Evolutionary conservation across 2,797 vertebrate species (phyloP).

Genomic region (Trematomus bernacchii): DNA sequence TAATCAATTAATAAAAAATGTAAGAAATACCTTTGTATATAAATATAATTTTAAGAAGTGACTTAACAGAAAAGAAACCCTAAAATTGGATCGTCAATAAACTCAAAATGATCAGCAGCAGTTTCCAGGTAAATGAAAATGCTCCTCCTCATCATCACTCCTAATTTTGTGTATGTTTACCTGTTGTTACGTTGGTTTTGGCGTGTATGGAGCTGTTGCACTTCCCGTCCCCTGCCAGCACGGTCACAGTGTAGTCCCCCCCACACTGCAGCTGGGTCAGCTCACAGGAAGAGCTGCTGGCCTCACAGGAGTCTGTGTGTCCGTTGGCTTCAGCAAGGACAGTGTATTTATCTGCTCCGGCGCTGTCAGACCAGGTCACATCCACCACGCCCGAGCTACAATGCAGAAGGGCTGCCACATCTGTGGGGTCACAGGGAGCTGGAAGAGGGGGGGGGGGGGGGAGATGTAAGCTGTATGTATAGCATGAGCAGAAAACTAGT

Average conservation of each 20-base stretch:
- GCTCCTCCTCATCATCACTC: background rate
- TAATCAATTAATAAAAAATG: no score
- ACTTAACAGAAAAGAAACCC: no score
- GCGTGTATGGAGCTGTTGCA: slow-evolving; percentile 79
- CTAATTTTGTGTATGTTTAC: slow-evolving; percentile 57
- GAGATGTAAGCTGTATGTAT: background rate
- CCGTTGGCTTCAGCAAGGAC: slow-evolving; percentile 69
- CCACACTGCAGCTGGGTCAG: slow-evolving; percentile 80
- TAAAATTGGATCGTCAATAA: background rate
- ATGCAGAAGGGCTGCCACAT: slow-evolving; percentile 60
- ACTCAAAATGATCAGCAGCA: slow-evolving; percentile 1
- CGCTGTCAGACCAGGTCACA: slow-evolving; percentile 75
- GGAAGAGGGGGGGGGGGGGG: background rate
- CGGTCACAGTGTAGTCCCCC: slow-evolving; percentile 73
- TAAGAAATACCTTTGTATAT: no score
- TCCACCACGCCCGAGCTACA: slow-evolving; percentile 68
- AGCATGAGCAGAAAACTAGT: background rate
- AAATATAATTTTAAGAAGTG: no score
- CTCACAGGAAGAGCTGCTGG: slow-evolving; percentile 69
- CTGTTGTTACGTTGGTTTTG: slow-evolving; percentile 73
- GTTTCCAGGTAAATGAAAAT: background rate
- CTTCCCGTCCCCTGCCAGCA: slow-evolving; percentile 76
- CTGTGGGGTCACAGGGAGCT: slow-evolving; percentile 83
- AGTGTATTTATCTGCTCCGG: slow-evolving; percentile 74
- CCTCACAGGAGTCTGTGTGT: slow-evolving; percentile 54